These are phyloP conservation scores for Syritta pipiens DNA, from an alignment of 2,888 invertebrate genomes.

Conservation along the genomic window DNA sequence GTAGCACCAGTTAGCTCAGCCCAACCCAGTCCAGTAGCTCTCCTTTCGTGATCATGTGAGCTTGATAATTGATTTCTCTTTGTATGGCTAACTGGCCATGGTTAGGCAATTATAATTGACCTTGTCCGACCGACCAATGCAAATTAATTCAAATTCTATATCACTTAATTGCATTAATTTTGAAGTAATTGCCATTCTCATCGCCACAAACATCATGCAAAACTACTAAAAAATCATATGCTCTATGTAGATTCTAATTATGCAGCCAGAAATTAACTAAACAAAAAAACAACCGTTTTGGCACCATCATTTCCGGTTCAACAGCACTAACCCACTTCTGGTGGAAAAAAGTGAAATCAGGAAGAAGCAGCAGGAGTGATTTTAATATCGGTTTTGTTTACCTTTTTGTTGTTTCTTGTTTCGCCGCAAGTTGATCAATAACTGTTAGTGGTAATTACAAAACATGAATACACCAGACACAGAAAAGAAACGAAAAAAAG, in stretches of 20 bases:
- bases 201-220: no score
- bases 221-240: no score
- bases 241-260: background rate
- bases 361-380: conserved; percentile 50
- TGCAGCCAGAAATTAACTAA: conserved; percentile 10
- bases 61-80: no score
- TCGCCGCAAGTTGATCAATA: conserved; percentile 40
- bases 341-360: conserved; percentile 64
- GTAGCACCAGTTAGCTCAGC: no score
- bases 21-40: no score
- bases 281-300: background rate
- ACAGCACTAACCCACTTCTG: conserved; percentile 48
- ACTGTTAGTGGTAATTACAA: conserved; percentile 53
- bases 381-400: conserved; percentile 33
- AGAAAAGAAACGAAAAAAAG: conserved; percentile 24
- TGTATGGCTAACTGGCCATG: no score
- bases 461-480: conserved; percentile 57
- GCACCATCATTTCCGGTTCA: conserved; percentile 46
- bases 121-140: no score
- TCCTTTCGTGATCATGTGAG: no score
- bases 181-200: no score
- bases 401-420: background rate
- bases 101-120: no score
- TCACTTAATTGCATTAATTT: no score
- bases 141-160: no score